These are phyloP conservation scores for Ornithoptera alexandrae DNA, from an alignment of 2,888 invertebrate genomes.

Conservation along the genomic window DNA sequence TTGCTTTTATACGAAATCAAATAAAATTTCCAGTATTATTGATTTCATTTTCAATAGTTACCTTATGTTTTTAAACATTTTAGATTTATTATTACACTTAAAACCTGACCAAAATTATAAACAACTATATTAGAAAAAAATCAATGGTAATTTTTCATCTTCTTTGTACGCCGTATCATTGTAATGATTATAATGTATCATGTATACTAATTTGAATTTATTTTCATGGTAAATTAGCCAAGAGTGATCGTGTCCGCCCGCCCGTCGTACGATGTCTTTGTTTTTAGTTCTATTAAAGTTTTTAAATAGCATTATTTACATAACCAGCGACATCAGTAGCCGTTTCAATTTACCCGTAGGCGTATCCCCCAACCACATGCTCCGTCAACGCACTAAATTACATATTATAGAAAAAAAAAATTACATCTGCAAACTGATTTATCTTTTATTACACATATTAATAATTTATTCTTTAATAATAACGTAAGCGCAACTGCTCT, in stretches of 20 bases:
- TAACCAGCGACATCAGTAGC: slow-evolving; percentile 21
- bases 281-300: slow-evolving; percentile 24
- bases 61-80: no score
- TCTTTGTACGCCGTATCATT: neutral
- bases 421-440: neutral
- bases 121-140: no score
- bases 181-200: neutral
- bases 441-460: neutral
- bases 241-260: slow-evolving; percentile 2
- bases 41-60: no score
- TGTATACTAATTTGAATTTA: neutral
- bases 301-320: slow-evolving; percentile 35
- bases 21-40: no score
- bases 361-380: neutral
- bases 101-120: no score
- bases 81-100: no score
- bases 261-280: slow-evolving; percentile 15
- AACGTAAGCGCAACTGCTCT: no score
- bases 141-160: no score
- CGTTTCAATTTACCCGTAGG: neutral
- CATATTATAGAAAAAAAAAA: neutral
- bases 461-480: neutral
- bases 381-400: neutral
- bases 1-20: no score
- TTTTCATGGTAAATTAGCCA: neutral